Conservation (phyloP, 2,113 vertebrate genomes). For the Propithecus coquereli region DNA sequence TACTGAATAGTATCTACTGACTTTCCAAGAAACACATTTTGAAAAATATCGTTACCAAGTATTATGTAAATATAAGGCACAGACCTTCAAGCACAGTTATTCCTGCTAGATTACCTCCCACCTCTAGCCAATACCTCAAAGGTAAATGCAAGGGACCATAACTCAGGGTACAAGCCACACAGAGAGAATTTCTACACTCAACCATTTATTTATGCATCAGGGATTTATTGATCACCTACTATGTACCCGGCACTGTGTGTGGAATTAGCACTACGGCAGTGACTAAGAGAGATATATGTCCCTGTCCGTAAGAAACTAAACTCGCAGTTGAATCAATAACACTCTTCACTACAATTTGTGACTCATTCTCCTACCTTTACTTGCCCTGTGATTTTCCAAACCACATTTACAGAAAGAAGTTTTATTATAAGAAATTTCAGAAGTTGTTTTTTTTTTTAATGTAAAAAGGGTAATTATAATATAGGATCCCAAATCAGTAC, state of each 20-base stretch:
- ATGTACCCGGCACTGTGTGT: background rate
- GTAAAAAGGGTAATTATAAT: background rate
- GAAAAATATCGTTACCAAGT: slow-evolving; percentile 8
- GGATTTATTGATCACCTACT: background rate
- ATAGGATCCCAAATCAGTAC: background rate
- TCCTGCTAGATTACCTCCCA: background rate
- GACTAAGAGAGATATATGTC: background rate
- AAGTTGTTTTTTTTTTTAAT: background rate
- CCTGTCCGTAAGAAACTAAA: background rate
- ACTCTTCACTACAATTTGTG: background rate
- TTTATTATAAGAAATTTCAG: background rate
- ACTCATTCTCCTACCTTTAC: background rate
- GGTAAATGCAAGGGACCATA: background rate
- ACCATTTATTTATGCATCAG: background rate
- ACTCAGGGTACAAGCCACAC: background rate
- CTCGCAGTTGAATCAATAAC: background rate
- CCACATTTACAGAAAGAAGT: background rate
- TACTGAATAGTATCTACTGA: background rate
- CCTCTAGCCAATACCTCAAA: background rate
- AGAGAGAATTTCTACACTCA: background rate
- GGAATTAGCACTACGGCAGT: background rate
- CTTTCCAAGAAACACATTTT: background rate
- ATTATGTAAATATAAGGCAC: background rate
- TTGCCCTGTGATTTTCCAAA: background rate
- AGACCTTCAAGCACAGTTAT: background rate